Evolutionary conservation across 1,140 invertebrate species (phyloP).

Genomic region (Aphidius gifuensis): DNA sequence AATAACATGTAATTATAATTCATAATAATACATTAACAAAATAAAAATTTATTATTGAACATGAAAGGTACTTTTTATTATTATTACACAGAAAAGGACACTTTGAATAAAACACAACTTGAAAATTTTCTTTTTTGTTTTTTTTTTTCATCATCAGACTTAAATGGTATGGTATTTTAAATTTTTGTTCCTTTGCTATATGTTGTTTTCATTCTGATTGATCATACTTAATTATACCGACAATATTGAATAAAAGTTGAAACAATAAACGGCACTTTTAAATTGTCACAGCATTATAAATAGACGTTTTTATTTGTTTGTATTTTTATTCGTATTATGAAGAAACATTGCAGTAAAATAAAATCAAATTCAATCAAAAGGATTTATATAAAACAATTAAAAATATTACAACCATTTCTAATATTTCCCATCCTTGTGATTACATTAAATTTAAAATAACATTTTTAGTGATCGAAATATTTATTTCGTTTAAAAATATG

Average conservation of each 20-base stretch:
- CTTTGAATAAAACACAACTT: constrained; percentile 23
- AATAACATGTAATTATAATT: no score
- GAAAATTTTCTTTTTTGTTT: not conserved
- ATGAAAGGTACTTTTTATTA: constrained; percentile 25
- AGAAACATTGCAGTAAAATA: no score
- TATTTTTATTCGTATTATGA: no score
- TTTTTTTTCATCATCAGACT: no score
- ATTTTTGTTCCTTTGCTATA: no score
- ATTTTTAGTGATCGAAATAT: constrained; percentile 5
- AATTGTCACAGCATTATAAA: constrained; percentile 15
- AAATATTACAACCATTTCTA: not conserved
- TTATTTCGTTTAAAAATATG: not conserved
- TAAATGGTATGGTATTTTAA: no score
- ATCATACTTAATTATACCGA: no score
- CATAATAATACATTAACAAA: not conserved
- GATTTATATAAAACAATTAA: no score
- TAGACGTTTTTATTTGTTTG: not conserved
- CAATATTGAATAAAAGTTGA: not conserved
- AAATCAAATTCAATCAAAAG: no score
- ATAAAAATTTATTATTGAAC: constrained; percentile 10
- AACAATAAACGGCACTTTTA: constrained; percentile 9
- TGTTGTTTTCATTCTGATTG: no score
- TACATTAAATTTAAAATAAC: constrained; percentile 12
- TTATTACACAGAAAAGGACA: constrained; percentile 23
- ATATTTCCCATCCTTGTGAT: constrained; percentile 5